These are phyloP conservation scores for Dendrocincla tyrannina DNA, from an alignment of 2,797 vertebrate genomes.

Conservation along the genomic window DNA sequence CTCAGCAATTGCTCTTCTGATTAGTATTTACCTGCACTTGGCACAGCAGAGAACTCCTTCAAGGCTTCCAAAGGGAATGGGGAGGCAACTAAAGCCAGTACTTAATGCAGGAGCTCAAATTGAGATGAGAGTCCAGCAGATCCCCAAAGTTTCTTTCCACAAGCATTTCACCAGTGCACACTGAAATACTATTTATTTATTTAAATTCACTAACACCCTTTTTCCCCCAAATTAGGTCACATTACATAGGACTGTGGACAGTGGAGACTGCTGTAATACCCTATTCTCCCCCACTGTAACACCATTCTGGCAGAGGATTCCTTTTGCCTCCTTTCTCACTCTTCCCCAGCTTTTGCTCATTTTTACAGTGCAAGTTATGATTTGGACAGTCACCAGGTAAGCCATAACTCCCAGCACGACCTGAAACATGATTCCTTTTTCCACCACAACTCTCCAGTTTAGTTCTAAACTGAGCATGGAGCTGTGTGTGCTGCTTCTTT, in stretches of 20 bases:
- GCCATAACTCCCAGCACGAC: neutral
- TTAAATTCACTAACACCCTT: neutral
- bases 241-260: neutral
- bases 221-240: neutral
- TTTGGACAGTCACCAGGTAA: neutral
- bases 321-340: neutral
- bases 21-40: neutral
- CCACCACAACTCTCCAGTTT: neutral
- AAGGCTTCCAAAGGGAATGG: accelerated
- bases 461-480: neutral
- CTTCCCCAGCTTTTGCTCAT: neutral
- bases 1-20: neutral
- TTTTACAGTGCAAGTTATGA: neutral
- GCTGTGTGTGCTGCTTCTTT: neutral
- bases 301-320: neutral
- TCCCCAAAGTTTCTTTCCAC: neutral
- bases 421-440: accelerated
- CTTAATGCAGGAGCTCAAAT: neutral
- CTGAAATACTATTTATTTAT: accelerated
- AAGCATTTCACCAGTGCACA: neutral
- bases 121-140: neutral
- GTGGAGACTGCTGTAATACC: neutral
- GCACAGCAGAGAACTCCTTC: neutral
- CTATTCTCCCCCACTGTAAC: neutral
- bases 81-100: neutral